These are phyloP conservation scores for Xanthia togata DNA, from an alignment of 2,888 invertebrate genomes.

Conservation along the genomic window DNA sequence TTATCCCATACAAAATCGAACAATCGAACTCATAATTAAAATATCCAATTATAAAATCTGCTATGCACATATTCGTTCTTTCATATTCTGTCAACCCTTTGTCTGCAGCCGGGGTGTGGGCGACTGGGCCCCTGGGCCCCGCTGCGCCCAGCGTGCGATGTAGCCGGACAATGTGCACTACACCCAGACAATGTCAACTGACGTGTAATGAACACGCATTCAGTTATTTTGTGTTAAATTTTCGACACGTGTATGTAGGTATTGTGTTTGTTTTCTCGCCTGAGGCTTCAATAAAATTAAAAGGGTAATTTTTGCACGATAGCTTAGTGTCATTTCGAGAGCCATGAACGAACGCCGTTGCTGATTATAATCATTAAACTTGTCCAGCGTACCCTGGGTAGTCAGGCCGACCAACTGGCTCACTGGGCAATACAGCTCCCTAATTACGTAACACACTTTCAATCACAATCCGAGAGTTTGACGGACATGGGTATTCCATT, in stretches of 20 bases:
- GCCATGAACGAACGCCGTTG: conserved; percentile 12
- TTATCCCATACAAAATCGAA: conserved; percentile 37
- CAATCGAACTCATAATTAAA: conserved; percentile 63
- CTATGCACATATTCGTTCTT: conserved; percentile 61
- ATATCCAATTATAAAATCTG: conserved; percentile 64
- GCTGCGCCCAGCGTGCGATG: conserved; percentile 79
- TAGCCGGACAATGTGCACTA: conserved; percentile 57
- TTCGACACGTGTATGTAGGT: conserved; percentile 73
- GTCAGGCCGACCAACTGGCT: too few species aligned
- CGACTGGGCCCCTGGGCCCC: conserved; percentile 58
- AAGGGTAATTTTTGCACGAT: conserved; percentile 44
- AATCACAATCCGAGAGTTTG: too few species aligned
- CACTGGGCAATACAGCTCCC: too few species aligned
- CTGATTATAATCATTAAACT: not conserved
- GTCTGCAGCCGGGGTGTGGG: conserved; percentile 73
- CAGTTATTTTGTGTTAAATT: conserved; percentile 73
- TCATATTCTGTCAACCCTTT: conserved; percentile 65
- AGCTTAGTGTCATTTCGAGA: conserved; percentile 30
- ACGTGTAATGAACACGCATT: conserved; percentile 80
- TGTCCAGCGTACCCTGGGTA: too few species aligned
- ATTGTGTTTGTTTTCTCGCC: conserved; percentile 76
- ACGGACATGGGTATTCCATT: too few species aligned
- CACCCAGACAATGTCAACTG: conserved; percentile 60
- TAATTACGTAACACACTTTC: too few species aligned
- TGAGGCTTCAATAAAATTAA: conserved; percentile 68